phyloP scores from a whole-genome alignment of 2,888 invertebrate genomes.

The Lasioglossum morio region DNA sequence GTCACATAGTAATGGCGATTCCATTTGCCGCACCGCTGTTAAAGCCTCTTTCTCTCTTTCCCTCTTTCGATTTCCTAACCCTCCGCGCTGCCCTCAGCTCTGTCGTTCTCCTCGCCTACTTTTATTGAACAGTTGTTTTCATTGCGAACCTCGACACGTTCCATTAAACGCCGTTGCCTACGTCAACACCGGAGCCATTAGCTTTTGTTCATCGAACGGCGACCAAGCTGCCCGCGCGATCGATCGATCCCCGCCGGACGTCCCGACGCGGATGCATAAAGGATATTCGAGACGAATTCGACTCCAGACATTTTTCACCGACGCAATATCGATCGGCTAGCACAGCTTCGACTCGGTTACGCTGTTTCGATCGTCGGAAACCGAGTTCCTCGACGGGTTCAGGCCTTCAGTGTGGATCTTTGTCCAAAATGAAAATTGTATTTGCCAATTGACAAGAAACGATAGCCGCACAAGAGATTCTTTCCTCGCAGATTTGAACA shows the following conservation, averaged over 20 bases:
- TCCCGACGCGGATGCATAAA: slow-evolving; percentile 17
- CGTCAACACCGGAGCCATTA: slow-evolving; percentile 72
- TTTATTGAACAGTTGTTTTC: slow-evolving; percentile 69
- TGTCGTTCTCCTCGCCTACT: slow-evolving; percentile 23
- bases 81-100: not conserved
- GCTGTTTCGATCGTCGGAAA: not conserved
- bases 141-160: slow-evolving; percentile 71
- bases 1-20: slow-evolving; percentile 54
- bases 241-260: slow-evolving; percentile 41
- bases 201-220: slow-evolving; percentile 62
- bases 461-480: too few species aligned
- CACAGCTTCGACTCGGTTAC: not conserved
- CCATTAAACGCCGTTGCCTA: slow-evolving; percentile 74
- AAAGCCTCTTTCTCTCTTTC: slow-evolving; percentile 6
- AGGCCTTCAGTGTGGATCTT: not conserved
- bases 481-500: too few species aligned
- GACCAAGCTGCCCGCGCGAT: slow-evolving; percentile 51
- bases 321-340: not conserved
- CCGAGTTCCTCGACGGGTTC: not conserved
- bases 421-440: not conserved
- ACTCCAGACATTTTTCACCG: not conserved
- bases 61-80: not conserved
- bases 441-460: not conserved
- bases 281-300: slow-evolving; percentile 9
- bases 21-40: slow-evolving; percentile 47